Evolutionary conservation across 2,113 vertebrate species (phyloP).

Genomic region (Dipodomys stephensi): DNA sequence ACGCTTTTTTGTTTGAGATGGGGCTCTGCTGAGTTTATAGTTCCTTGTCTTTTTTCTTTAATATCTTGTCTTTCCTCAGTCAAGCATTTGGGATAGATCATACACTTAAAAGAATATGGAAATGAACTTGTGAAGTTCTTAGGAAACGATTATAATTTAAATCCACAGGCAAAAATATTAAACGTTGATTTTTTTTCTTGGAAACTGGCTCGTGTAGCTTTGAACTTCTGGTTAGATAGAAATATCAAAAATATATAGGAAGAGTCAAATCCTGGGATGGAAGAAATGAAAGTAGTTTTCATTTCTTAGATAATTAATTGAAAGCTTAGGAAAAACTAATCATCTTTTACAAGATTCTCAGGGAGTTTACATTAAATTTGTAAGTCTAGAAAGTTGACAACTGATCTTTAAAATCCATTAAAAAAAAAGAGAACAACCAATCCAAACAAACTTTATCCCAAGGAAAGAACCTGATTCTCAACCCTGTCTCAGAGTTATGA

Average conservation of each 20-base stretch:
- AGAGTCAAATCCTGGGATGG: background rate
- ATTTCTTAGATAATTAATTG: constrained; percentile 17
- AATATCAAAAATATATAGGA: background rate
- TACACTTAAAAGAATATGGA: background rate
- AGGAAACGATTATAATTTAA: constrained; percentile 37
- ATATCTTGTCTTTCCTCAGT: background rate
- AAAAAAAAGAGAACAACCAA: background rate
- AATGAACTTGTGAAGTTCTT: background rate
- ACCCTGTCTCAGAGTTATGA: too few relatives aligned
- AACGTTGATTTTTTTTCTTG: constrained; percentile 3
- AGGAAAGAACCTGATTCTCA: too few relatives aligned
- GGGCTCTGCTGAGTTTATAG: background rate
- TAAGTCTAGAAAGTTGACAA: constrained; percentile 23
- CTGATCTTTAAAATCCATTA: too few relatives aligned
- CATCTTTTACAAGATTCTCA: background rate
- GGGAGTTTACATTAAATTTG: background rate
- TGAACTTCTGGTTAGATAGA: constrained; percentile 1
- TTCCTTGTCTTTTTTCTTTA: background rate
- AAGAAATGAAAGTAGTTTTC: constrained; percentile 53
- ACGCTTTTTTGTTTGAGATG: background rate
- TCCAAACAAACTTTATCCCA: background rate
- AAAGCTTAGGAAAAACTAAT: background rate
- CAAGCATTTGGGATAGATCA: background rate
- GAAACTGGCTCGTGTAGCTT: background rate
- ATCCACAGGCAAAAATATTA: constrained; percentile 19